phyloP scores from a whole-genome alignment of 2,888 invertebrate genomes.

The Rhamnusium bicolor region DNA sequence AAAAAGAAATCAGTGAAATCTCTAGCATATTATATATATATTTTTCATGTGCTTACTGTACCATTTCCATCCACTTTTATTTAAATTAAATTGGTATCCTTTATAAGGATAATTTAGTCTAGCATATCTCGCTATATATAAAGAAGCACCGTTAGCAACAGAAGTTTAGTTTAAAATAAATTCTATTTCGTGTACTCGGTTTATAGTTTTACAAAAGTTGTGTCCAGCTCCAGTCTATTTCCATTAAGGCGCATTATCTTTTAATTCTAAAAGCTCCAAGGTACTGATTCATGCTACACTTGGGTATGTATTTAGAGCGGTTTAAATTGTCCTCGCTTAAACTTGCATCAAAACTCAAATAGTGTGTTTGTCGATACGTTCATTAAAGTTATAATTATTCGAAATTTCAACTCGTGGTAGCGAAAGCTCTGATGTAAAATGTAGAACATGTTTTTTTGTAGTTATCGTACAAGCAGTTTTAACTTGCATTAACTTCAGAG shows the following conservation, averaged over 20 bases:
- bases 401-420: neutral
- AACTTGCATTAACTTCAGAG: no score
- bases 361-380: neutral
- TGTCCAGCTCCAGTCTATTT: neutral
- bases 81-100: constrained; percentile 30
- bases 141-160: constrained; percentile 1
- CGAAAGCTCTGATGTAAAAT: neutral
- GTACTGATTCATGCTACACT: neutral
- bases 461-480: neutral
- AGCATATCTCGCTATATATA: constrained; percentile 11
- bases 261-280: neutral
- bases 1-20: constrained; percentile 11
- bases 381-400: neutral
- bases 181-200: constrained; percentile 5
- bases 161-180: constrained; percentile 15
- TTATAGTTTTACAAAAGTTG: neutral
- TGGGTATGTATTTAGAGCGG: neutral
- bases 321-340: neutral
- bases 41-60: constrained; percentile 23
- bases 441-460: neutral
- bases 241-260: constrained; percentile 15
- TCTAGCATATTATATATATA: neutral
- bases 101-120: constrained; percentile 10
- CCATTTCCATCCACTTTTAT: constrained; percentile 26
- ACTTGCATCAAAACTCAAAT: neutral